Conservation (phyloP, 2,113 vertebrate species). For the Pygoscelis antarcticus region DNA sequence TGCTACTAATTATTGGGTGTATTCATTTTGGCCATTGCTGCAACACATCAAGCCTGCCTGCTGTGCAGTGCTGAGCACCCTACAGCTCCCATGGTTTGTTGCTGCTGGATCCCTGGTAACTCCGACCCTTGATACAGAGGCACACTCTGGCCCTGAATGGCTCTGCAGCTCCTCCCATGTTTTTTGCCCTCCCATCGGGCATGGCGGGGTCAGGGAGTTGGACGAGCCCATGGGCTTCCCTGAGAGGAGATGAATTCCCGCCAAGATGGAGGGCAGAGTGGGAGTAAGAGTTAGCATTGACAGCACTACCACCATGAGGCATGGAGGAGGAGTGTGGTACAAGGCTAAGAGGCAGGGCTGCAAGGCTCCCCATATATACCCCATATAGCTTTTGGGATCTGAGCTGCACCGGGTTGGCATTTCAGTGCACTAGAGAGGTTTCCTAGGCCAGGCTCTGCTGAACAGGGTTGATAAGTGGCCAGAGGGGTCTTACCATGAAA, state of each 20-base stretch:
- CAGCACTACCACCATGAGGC: too few species aligned
- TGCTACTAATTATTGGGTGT: neutral
- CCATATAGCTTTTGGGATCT: neutral
- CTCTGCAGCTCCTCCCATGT: neutral
- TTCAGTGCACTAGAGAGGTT: neutral
- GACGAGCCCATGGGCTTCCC: neutral
- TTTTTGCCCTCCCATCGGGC: neutral
- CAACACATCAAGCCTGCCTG: neutral
- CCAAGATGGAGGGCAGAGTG: neutral
- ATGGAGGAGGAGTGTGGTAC: neutral
- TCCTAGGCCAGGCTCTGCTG: neutral
- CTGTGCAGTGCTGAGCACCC: neutral
- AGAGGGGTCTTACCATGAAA: neutral
- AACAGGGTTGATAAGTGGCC: neutral
- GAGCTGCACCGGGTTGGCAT: fast-evolving
- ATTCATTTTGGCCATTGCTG: neutral
- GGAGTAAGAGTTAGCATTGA: neutral
- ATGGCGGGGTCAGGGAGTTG: fast-evolving
- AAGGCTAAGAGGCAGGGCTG: neutral
- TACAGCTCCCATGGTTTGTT: fast-evolving
- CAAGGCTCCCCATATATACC: neutral
- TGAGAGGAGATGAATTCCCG: neutral
- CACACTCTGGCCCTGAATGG: neutral
- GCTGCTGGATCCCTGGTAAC: neutral
- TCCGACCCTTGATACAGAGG: neutral